Base-by-base conservation (phyloP, 2,888 invertebrate genomes). In the Theretra japonica region DNA sequence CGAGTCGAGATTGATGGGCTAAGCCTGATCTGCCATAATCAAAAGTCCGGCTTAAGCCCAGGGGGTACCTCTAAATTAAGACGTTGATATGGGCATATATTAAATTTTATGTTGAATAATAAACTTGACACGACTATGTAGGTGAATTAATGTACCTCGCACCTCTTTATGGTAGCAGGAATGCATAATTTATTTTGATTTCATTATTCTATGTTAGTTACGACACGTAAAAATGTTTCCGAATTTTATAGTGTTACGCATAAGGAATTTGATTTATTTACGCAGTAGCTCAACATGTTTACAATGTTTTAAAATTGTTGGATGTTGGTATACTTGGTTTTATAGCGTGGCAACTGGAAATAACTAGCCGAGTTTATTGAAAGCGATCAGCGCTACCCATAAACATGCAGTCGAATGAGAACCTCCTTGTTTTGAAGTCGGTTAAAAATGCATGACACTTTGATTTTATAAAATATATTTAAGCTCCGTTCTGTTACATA, bases 21-120 rank as follows among this genome's bases (percentile, higher is more conserved):
- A n/a, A 73, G 73, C 74, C 73, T 78, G 79, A 74, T 72, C 74
- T 70, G 56, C 72, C 75, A 75, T 77, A 74, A 75, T 75, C 75
- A 65, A 73, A 65, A n/a, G 53, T n/a, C 53, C 58, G 58, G 25
- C 23, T 48, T 48, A 62, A 48, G 62, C 4, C 41, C 53, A 53
- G 41, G 41, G 41, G 79, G 78, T 76, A 71, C 79, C 77, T 71
- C 75, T 78, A 75, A 76, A 80, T 83, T 80, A 77, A 81, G 80
- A 79, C 74, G 77, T 79, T 77, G 73, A 68, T 53, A 68, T 23
- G 41, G 48, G 48, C 15, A 65, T 65, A 65, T 41, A 65, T 65
- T 65, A 48, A 65, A 17, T 65, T 65, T 65, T 65, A 65, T 65
- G 65, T 17, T 65, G 65, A 65, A 62, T 62, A 60, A 62, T 62